phyloP scores from a whole-genome alignment of 2,113 vertebrate species.

The Sialia sialis region DNA sequence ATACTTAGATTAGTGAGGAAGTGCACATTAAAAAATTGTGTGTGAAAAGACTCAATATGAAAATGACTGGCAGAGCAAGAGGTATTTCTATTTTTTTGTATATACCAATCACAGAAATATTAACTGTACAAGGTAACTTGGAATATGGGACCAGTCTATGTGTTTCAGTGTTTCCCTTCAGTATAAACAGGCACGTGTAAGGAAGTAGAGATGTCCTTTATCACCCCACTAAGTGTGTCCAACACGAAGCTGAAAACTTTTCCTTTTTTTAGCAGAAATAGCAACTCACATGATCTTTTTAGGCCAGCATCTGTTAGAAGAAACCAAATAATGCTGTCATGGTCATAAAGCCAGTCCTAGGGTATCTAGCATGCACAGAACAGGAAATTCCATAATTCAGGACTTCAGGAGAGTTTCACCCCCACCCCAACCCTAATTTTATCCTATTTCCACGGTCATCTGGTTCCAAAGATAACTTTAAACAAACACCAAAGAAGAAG shows the following conservation, averaged over 20 bases:
- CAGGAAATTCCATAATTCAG: neutral
- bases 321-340: neutral
- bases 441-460: neutral
- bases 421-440: neutral
- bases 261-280: neutral
- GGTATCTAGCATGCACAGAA: neutral
- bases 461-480: neutral
- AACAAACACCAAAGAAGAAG: neutral
- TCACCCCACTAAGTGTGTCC: neutral
- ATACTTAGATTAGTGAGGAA: neutral
- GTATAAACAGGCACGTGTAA: neutral
- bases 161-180: neutral
- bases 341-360: neutral
- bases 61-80: neutral
- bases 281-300: neutral
- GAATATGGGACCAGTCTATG: neutral
- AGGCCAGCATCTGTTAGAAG: neutral
- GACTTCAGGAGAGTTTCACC: neutral
- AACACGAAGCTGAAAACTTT: neutral
- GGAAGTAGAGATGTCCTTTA: neutral
- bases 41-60: neutral
- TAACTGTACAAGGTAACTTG: neutral
- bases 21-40: neutral
- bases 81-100: neutral
- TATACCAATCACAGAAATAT: neutral